Percentiles rank a stretch among this genome's conserved stretches.
phyloP scores from a whole-genome alignment of 2,797 vertebrate genomes.

The Poeciliopsis paucimaculata region DNA sequence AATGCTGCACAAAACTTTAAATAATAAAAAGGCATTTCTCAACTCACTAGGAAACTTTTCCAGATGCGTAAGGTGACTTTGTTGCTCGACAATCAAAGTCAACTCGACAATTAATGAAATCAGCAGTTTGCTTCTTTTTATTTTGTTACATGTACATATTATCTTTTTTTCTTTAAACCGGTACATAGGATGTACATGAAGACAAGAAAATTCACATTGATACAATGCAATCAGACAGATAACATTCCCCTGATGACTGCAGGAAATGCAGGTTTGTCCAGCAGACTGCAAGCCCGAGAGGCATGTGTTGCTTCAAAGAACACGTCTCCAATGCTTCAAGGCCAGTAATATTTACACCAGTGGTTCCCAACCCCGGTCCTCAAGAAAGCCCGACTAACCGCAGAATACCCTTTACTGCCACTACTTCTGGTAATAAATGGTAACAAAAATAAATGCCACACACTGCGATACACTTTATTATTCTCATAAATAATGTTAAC shows the following conservation, averaged over 20 bases:
- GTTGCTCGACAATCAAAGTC: not conserved
- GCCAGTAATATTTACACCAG: not conserved
- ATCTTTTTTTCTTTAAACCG: not conserved
- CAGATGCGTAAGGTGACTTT: not conserved
- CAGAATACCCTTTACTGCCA: not conserved
- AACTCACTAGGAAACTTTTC: not conserved
- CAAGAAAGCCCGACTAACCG: no score
- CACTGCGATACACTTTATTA: not conserved
- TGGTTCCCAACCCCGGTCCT: no score
- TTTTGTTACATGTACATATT: not conserved
- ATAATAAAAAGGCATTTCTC: not conserved
- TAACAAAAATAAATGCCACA: not conserved
- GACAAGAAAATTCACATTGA: not conserved
- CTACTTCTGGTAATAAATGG: not conserved
- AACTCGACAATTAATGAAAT: not conserved
- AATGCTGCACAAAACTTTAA: conserved; percentile 2
- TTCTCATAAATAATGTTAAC: no score
- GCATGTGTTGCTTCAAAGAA: not conserved
- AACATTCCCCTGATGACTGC: not conserved
- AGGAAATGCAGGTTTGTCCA: not conserved
- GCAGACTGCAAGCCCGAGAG: not conserved
- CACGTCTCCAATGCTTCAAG: not conserved
- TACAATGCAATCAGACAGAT: not conserved
- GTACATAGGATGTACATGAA: not conserved
- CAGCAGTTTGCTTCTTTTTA: not conserved